Base-by-base conservation (phyloP, 1,140 invertebrate genomes). In the Popillia japonica region DNA sequence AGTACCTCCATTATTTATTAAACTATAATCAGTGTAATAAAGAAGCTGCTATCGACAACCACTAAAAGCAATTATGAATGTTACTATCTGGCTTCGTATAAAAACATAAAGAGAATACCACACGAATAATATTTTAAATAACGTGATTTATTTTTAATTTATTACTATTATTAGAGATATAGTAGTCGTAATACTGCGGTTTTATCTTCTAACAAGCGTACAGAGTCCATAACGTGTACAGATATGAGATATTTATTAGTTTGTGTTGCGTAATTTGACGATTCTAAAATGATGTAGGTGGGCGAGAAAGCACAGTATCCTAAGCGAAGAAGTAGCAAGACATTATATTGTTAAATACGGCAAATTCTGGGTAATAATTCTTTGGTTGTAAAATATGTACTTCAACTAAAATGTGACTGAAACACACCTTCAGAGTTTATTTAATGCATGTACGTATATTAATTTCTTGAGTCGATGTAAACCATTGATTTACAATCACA, bases 11-110 rank as follows among this genome's bases (percentile, higher is more conserved):
- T 64, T 64, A 64, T 27, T 64, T 64, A 64, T 48, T 48, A 48
- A 48, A 48, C 11, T n/a, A 48, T n/a, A 48, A 48, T 48, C 44
- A n/a, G 3, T 3, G 44, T 48, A 48, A 14, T 48, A 48, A 48
- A 14, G 44, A 48, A n/a, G 17, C 17, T n/a, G 61, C 8, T 64
- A 64, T 64, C 61, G 17, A 64, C 23, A 64, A 64, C 23, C 17
- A 64, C 61, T 64, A 64, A 64, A 64, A 64, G 61, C 61, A 64
- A 64, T 64, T 64, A 64, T 64, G 11, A 64, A 27, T 20, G 17
- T 64, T 20, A 64, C 22, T 64, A 64, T 64, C 61, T 64, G 61
- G 44, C 44, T n/a, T n/a, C 44, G 44, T n/a, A n/a, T n/a, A n/a
- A n/a, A n/a, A n/a, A n/a, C 44, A 7, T n/a, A n/a, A n/a, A 48